Conservation (phyloP, 2,888 invertebrate genomes). For the Clostera curtula region DNA sequence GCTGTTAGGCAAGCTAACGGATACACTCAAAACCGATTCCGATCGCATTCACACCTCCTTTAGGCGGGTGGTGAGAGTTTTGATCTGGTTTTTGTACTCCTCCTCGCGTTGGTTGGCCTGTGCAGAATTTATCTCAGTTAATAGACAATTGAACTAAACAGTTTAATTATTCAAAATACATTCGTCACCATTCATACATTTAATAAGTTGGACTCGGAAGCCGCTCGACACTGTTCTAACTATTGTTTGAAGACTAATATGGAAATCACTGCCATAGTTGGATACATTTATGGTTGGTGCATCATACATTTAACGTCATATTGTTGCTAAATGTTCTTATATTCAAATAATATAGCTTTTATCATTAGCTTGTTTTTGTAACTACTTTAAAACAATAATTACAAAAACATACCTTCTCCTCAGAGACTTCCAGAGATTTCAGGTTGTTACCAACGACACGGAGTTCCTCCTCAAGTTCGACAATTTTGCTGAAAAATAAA, state of each 20-base stretch:
- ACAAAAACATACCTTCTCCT: conserved; percentile 99
- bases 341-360: conserved; percentile 1
- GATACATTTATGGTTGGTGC: conserved; percentile 51
- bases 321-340: too few species aligned
- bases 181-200: conserved; percentile 18
- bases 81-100: conserved; percentile 99
- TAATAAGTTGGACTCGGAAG: conserved; percentile 16
- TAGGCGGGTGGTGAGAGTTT: conserved; percentile 98
- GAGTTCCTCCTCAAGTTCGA: conserved; percentile 99
- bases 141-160: too few species aligned
- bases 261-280: conserved; percentile 11
- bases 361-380: conserved; percentile 2
- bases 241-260: conserved; percentile 13
- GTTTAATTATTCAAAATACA: conserved; percentile 9
- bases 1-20: conserved; percentile 65
- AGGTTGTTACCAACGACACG: conserved; percentile 99
- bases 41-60: conserved; percentile 91
- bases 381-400: conserved; percentile 8
- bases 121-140: conserved; percentile 46
- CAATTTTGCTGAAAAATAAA: conserved; percentile 90
- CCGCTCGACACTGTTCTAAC: conserved; percentile 15
- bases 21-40: conserved; percentile 53
- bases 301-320: too few species aligned
- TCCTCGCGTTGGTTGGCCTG: conserved; percentile 99
- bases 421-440: conserved; percentile 99